Percentiles rank a stretch among this genome's conserved stretches.
These are phyloP conservation scores for Tauraco hartlaubi DNA, from an alignment of 2,797 vertebrate species.

Conservation along the genomic window DNA sequence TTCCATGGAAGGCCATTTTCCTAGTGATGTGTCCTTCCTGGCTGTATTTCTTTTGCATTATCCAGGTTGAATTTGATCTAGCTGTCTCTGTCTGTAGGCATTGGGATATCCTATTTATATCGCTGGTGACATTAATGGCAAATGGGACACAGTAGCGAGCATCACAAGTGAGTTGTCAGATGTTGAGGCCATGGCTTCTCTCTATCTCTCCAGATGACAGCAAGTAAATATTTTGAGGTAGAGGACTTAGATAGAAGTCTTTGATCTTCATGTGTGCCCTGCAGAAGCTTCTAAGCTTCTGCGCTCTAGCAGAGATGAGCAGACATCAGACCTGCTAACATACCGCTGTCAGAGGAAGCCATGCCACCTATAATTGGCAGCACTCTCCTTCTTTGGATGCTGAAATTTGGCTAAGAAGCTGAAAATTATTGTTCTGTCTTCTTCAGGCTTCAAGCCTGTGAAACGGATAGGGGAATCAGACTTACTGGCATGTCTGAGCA, in stretches of 20 bases:
- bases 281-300: conserved; percentile 53
- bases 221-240: conserved; percentile 71
- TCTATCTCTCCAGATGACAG: conserved; percentile 63
- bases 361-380: neutral
- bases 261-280: conserved; percentile 50
- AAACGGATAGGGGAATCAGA: neutral
- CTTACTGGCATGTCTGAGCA: neutral
- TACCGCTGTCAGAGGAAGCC: conserved; percentile 1
- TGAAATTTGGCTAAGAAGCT: neutral
- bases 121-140: neutral
- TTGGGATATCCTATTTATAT: conserved; percentile 43
- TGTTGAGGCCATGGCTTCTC: conserved; percentile 51
- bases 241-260: conserved; percentile 50
- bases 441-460: neutral
- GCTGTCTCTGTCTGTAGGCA: neutral
- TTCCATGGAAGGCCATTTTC: neutral
- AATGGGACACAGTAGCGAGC: neutral
- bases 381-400: neutral
- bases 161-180: conserved; percentile 45
- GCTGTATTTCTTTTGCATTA: conserved; percentile 5
- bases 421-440: neutral
- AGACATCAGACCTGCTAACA: conserved; percentile 6
- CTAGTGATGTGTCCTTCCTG: neutral
- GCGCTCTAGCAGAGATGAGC: neutral
- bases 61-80: neutral